phyloP scores from a whole-genome alignment of 2,797 vertebrate species.

The Propithecus deckenii region DNA sequence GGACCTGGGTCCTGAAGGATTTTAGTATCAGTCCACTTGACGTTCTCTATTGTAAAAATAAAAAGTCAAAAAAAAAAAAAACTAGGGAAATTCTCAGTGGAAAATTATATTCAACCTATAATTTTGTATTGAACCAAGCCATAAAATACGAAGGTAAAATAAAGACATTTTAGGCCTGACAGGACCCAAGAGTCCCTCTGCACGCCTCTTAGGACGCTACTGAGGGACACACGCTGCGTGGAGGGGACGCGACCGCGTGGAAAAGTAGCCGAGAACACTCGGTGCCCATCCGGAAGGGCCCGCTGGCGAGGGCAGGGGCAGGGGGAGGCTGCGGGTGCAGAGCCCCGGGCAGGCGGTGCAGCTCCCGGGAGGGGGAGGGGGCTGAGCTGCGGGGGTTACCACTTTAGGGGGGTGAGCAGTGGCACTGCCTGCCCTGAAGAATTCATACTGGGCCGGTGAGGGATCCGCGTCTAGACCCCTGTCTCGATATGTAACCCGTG shows the following conservation, averaged over 20 bases:
- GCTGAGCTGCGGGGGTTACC: neutral
- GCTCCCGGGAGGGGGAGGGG: neutral
- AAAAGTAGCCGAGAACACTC: neutral
- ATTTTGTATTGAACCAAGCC: neutral
- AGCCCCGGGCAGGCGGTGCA: neutral
- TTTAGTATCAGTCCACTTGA: neutral
- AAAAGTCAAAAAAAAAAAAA: neutral
- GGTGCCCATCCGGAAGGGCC: neutral
- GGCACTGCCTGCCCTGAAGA: neutral
- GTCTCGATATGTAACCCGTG: rapidly evolving
- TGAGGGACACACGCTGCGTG: rapidly evolving
- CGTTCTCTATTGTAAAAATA: neutral
- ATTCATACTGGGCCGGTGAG: rapidly evolving
- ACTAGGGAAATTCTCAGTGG: neutral
- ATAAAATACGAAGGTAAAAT: neutral
- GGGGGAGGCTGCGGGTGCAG: no score
- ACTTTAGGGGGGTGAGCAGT: neutral
- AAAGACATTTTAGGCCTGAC: neutral
- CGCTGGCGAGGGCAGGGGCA: neutral
- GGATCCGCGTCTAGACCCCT: neutral
- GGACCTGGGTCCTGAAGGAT: neutral
- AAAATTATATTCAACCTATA: neutral
- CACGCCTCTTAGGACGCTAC: no score
- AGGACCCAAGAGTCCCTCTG: neutral
- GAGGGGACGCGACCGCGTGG: rapidly evolving